Evolutionary conservation across 2,797 vertebrate species (phyloP), one percentile per base, ranked within the genome.

Genomic region (Leptodactylus fallax): DNA sequence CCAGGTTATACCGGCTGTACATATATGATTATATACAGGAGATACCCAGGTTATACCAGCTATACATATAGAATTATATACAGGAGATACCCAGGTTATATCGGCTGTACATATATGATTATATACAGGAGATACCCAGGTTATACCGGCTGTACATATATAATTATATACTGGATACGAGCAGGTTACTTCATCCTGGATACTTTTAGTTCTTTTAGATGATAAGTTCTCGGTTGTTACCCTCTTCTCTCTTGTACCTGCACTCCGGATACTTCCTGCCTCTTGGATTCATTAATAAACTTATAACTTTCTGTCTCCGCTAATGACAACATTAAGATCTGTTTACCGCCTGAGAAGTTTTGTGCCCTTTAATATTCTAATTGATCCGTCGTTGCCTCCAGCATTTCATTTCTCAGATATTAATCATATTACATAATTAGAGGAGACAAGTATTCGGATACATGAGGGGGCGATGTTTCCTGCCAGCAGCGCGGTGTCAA

Each of bases 381-480:
- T 77, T 79, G 72, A 67, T 79, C n/a, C 11, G 6, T 61, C 10
- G 45, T 1, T 49, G 72, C 58, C 49, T 63, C 27, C 49, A 45
- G 76, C 7, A n/a, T 67, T 51, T 55, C 47, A 55, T 11, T 67
- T 79, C 25, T 79, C 74, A 79, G 60, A 53, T 55, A 79, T 79
- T 78, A 79, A 77, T 77, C 47, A 78, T 25, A 49, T 78, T 16
- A 78, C 12, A 36, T 85, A 63, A 85, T 85, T 78, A 85, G 36
- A 60, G 49, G 45, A 63, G 83, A 77, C 56, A 27, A 21, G 19
- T 3, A 36, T 36, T 56, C 14, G 45, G 83, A 85, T 25, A 74
- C 17, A 21, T 53, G 63, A 11, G 16, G 27, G 63, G 81, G 36
- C 11, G 45, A 83, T 53, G 10, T 72, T 72, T 58, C 17, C 47